These are phyloP conservation scores for Xylophagus ater DNA, from an alignment of 2,888 invertebrate species.

Conservation along the genomic window DNA sequence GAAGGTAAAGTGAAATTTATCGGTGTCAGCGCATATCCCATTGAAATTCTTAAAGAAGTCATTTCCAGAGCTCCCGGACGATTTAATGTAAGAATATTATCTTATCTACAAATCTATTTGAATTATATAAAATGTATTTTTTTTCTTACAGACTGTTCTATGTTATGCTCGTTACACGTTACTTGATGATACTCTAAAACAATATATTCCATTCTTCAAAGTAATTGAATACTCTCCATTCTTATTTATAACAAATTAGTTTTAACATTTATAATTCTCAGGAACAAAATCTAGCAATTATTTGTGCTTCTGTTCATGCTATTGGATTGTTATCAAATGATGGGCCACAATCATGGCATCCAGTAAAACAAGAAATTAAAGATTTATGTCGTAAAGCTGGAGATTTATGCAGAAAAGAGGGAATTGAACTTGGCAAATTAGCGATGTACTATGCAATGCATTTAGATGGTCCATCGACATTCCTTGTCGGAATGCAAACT, in stretches of 20 bases:
- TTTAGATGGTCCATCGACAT: conserved; percentile 50
- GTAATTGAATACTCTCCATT: conserved; percentile 39
- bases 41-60: conserved; percentile 58
- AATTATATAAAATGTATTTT: conserved; percentile 17
- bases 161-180: conserved; percentile 67
- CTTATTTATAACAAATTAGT: background rate
- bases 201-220: conserved; percentile 61
- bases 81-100: conserved; percentile 13
- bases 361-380: conserved; percentile 53
- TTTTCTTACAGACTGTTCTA: conserved; percentile 44
- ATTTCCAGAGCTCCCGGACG: conserved; percentile 45
- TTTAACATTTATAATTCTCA: conserved; percentile 6
- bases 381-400: conserved; percentile 48
- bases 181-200: conserved; percentile 58
- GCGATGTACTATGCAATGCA: conserved; percentile 50
- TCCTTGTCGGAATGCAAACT: conserved; percentile 61
- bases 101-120: background rate
- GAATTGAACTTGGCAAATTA: conserved; percentile 51
- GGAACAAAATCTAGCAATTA: conserved; percentile 52
- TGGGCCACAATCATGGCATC: conserved; percentile 68
- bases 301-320: conserved; percentile 65
- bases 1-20: conserved; percentile 59
- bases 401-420: conserved; percentile 50
- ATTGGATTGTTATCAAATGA: conserved; percentile 66
- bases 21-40: conserved; percentile 72